Evolutionary conservation across 1,140 invertebrate species (phyloP).

Genomic region (Eumeta japonica): DNA sequence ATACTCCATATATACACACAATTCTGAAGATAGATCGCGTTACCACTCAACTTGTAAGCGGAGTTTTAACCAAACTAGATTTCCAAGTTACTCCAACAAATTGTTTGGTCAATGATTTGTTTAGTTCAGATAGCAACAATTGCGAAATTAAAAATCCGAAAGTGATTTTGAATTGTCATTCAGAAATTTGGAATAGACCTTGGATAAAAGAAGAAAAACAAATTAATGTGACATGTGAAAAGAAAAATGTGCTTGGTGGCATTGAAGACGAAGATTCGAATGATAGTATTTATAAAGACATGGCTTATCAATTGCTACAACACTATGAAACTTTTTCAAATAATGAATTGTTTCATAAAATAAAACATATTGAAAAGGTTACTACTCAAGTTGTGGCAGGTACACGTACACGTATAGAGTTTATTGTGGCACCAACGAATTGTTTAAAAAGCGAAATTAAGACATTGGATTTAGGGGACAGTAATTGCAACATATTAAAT

Average conservation of each 20-base stretch:
- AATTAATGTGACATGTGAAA: slow-evolving; percentile 47
- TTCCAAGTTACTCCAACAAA: too few species aligned
- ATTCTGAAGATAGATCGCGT: slow-evolving; percentile 24
- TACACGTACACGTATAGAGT: slow-evolving; percentile 15
- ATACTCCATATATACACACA: slow-evolving; percentile 36
- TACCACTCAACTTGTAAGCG: slow-evolving; percentile 24
- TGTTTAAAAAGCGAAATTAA: too few species aligned
- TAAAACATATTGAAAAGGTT: slow-evolving; percentile 10
- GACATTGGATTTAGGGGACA: too few species aligned
- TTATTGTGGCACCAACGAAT: slow-evolving; percentile 10
- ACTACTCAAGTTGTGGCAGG: slow-evolving; percentile 12
- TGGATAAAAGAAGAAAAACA: slow-evolving; percentile 58
- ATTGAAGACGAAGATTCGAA: slow-evolving; percentile 1
- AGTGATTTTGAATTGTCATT: slow-evolving; percentile 54
- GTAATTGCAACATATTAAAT: too few species aligned
- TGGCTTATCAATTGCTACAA: slow-evolving; percentile 4
- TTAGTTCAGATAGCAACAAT: too few species aligned
- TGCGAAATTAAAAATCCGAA: too few species aligned
- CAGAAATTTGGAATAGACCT: slow-evolving; percentile 61
- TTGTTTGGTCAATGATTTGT: too few species aligned
- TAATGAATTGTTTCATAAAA: slow-evolving; percentile 1
- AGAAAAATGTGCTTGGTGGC: slow-evolving; percentile 10
- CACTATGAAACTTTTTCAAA: not conserved
- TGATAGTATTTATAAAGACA: slow-evolving; percentile 1
- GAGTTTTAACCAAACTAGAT: slow-evolving; percentile 46